Evolutionary conservation across 2,113 vertebrate genomes (phyloP).

Genomic region (pig (Sus scrofa)): T2T-Sscrofa CM000812.6:246638501-246639000

Average conservation of each 20-base stretch:
- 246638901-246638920: background rate
- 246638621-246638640: background rate
- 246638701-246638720: background rate
- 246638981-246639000: background rate
- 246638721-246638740: background rate
- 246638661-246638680: background rate
- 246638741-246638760: background rate
- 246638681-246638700: background rate
- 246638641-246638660: background rate
- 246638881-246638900: background rate
- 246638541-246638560: too few relatives aligned
- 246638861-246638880: background rate
- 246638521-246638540: background rate
- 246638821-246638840: background rate
- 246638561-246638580: background rate
- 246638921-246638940: background rate
- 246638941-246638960: background rate
- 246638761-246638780: background rate
- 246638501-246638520: background rate
- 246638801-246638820: background rate
- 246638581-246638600: background rate
- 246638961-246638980: background rate
- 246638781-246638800: conserved; percentile 19
- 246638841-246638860: background rate
- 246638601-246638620: background rate